Base-by-base conservation (phyloP, 2,113 vertebrate species). In the Tragelaphus imberbis region DNA sequence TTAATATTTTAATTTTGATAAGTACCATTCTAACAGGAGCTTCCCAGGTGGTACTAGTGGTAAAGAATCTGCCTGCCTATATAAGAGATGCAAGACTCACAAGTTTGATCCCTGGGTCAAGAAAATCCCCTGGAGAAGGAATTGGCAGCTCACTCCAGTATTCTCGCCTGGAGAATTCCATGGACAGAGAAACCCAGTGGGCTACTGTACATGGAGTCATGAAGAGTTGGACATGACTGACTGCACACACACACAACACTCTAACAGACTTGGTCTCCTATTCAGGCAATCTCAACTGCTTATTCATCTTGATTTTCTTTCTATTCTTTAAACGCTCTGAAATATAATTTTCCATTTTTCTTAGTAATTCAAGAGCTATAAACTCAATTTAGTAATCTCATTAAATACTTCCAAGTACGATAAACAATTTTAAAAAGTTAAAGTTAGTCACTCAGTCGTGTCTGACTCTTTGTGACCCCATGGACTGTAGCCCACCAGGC, bases 1-100 rank as follows among this genome's bases (percentile, higher is more conserved):
- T 77, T 65, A 88, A 27, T 90, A 92, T 88, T 97, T 97, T 81
- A 87, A 94, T 91, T 95, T 95, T 95, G 28, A 2, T 90, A 95
- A 77, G 21, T 82, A 84, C n/a, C 27, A 85, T 21, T 89, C 25
- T 49, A 25, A 79, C 49, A 85, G 53, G 21, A 21, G 68, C 19
- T 40, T 75, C 36, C 71, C 11, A 75, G 36, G 71, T 75, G 71
- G 71, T 25, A 44, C 2, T 75, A 40, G 36, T 6, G 1, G 71
- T 75, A 25, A 75, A 75, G 36, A 75, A 75, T 75, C n/a, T 75
- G 36, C 71, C 19, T 44, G 71, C 71, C 71, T 40, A 75, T 75
- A 36, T 6, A 40, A 36, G 36, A 44, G 71, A 44, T 75, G 71
- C 21, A 75, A 75, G 71, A 75, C 44, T 40, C 0, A 0, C 21